Percentiles rank a stretch among this genome's conserved stretches.
These are phyloP conservation scores for Ochropacha duplaris DNA, from an alignment of 2,888 invertebrate genomes.

Conservation along the genomic window DNA sequence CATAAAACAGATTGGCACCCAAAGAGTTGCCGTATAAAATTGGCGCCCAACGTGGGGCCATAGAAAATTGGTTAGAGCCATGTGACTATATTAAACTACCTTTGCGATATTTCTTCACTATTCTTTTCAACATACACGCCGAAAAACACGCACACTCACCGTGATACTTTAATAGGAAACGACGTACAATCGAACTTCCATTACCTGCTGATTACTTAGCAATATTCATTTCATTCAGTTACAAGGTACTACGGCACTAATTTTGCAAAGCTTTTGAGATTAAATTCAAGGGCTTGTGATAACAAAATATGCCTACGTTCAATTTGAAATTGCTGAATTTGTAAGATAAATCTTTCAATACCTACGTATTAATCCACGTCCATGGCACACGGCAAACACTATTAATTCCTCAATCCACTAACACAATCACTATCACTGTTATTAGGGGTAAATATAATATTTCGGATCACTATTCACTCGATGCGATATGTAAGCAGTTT, in stretches of 20 bases:
- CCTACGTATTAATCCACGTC: slow-evolving; percentile 39
- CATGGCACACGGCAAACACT: slow-evolving; percentile 54
- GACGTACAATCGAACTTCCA: slow-evolving; percentile 29
- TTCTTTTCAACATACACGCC: slow-evolving; percentile 35
- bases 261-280: background rate
- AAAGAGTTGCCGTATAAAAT: slow-evolving; percentile 15
- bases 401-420: slow-evolving; percentile 46
- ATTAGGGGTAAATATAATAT: slow-evolving; percentile 29
- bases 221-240: slow-evolving; percentile 2
- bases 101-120: slow-evolving; percentile 40
- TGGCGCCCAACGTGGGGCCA: slow-evolving; percentile 5
- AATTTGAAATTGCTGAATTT: background rate
- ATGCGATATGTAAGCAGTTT: slow-evolving; percentile 33
- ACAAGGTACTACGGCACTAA: background rate
- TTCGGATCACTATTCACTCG: slow-evolving; percentile 64
- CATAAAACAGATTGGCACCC: slow-evolving; percentile 30
- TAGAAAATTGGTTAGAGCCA: slow-evolving; percentile 40
- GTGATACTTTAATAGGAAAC: slow-evolving; percentile 31
- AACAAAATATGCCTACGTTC: background rate
- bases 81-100: slow-evolving; percentile 31
- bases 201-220: slow-evolving; percentile 23
- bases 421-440: slow-evolving; percentile 57
- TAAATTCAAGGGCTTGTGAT: background rate
- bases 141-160: slow-evolving; percentile 41
- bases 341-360: slow-evolving; percentile 24